Evolutionary conservation across 2,888 invertebrate species (phyloP).

Genomic region (Tineola bisselliella): DNA sequence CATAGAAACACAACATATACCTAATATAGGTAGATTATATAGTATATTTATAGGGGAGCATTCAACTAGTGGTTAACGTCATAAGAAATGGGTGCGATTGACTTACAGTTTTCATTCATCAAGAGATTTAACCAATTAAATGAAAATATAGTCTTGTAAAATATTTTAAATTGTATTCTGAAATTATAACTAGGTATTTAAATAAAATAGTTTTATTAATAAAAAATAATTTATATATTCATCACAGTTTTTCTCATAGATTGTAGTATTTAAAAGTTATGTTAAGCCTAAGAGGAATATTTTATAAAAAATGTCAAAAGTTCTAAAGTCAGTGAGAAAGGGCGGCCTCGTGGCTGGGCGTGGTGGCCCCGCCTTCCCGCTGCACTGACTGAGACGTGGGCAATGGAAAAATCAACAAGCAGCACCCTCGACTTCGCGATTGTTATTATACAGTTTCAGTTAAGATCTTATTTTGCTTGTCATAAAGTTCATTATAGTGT

Average conservation of each 20-base stretch:
- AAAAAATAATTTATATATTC: too few species aligned
- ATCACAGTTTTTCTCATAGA: too few species aligned
- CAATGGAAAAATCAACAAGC: conserved; percentile 7
- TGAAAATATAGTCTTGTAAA: too few species aligned
- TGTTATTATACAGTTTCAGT: background rate
- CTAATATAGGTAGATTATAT: too few species aligned
- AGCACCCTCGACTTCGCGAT: background rate
- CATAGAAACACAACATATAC: too few species aligned
- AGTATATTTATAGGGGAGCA: background rate
- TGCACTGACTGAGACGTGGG: conserved; percentile 5
- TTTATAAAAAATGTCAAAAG: too few species aligned
- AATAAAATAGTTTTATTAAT: too few species aligned
- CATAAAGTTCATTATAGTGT: background rate
- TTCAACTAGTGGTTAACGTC: background rate
- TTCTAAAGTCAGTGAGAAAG: background rate
- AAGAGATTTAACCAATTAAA: too few species aligned
- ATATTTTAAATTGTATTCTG: too few species aligned
- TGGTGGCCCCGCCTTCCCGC: conserved; percentile 12
- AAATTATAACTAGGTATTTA: too few species aligned
- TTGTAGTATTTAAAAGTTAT: too few species aligned
- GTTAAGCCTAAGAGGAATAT: too few species aligned
- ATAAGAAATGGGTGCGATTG: background rate
- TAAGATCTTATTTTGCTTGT: background rate
- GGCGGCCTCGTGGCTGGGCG: conserved; percentile 8
- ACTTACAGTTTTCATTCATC: background rate